Evolutionary conservation across 2,888 invertebrate species (phyloP), one percentile per base, ranked within the genome.

Genomic region (Dendrolimus houi): DNA sequence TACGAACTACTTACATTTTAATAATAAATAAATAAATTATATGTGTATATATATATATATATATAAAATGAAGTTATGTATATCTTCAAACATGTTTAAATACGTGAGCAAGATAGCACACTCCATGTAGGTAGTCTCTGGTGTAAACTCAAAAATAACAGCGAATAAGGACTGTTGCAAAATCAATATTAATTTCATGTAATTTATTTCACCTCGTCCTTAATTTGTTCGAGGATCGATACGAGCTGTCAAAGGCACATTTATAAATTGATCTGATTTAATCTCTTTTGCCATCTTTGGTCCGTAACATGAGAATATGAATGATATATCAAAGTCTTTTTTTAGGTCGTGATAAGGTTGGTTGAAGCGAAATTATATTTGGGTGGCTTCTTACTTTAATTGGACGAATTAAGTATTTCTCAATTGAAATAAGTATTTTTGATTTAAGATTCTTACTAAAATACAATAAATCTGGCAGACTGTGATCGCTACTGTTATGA

Each of bases 241-340:
- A 75, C 69, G 62, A 61, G 56, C 71, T 72, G 81, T 79, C 77
- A 74, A 65, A 72, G 65, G 60, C 65, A 68, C 71, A 66, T 74
- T 78, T 77, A 83, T 82, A 83, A 83, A 83, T 81, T 67, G 73
- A 66, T 61, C 60, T 67, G 76, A 77, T 79, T 62, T 71, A 81
- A 87, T 87, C 85, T 59, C 56, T 56, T 29, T 9, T 54, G 57
- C 58, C 64, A 65, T 70, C 63, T 61, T 60, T 54, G 59, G 59
- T 60, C 58, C 56, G 59, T 64, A 67, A 67, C 60, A 63, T 62
- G 64, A 69, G 52, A 52, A 42, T 57, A 69, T 74, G 78, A 80
- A 81, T 85, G 79, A 87, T 87, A 83, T 81, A 85, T 87, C 87
- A 87, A 86, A 81, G 81, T 81, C 80, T 66, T 67, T 71, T 82